phyloP scores from a whole-genome alignment of 2,888 invertebrate species.

The Horisme vitalbata region DNA sequence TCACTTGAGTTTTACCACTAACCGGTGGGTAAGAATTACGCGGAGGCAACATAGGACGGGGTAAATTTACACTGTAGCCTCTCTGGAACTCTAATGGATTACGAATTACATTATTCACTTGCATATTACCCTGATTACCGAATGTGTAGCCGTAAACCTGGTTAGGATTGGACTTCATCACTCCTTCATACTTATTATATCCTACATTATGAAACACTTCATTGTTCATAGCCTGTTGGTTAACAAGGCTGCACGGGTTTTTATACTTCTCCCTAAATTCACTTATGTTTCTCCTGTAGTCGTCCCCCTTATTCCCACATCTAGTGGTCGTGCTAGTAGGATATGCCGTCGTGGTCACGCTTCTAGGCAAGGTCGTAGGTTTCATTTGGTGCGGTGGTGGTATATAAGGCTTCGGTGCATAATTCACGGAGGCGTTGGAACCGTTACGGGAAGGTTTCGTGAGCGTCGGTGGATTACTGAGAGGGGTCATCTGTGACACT shows the following conservation, averaged over 20 bases:
- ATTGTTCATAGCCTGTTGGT: constrained; percentile 63
- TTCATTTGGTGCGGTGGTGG: constrained; percentile 69
- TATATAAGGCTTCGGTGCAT: constrained; percentile 71
- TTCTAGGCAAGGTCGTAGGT: constrained; percentile 77
- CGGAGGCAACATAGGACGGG: constrained; percentile 84
- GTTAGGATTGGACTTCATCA: constrained; percentile 67
- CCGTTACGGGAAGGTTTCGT: constrained; percentile 63
- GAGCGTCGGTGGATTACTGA: constrained; percentile 58
- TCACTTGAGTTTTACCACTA: constrained; percentile 80
- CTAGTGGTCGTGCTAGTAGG: constrained; percentile 72
- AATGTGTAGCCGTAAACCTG: constrained; percentile 79
- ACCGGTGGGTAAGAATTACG: constrained; percentile 85
- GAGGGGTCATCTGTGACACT: constrained; percentile 72
- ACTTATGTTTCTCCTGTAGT: constrained; percentile 83
- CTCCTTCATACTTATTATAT: constrained; percentile 69
- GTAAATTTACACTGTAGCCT: constrained; percentile 81
- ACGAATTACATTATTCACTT: constrained; percentile 77
- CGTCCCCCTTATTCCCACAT: constrained; percentile 72
- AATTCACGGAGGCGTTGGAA: constrained; percentile 73
- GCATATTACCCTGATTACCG: constrained; percentile 81
- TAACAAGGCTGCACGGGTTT: constrained; percentile 74
- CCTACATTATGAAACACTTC: constrained; percentile 75
- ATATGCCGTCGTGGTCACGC: constrained; percentile 73
- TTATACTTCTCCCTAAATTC: constrained; percentile 86
- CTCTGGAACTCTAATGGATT: constrained; percentile 82